A percentile compares a stretch with the other conserved stretches of the same genome.
Evolutionary conservation across 2,888 invertebrate genomes (phyloP).

Genomic region (Tiliacea citrago): DNA sequence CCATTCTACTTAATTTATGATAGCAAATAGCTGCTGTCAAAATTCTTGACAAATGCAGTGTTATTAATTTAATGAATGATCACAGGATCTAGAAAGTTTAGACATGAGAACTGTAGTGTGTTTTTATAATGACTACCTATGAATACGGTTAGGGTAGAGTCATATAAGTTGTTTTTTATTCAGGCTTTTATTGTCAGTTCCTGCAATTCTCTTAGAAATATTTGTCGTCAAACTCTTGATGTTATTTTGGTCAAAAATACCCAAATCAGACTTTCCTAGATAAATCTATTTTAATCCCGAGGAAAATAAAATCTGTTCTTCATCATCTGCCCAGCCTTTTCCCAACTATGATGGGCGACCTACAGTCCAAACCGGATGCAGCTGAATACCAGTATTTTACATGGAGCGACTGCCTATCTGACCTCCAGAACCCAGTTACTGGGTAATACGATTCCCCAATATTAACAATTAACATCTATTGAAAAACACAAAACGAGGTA

Average conservation of each 20-base stretch:
- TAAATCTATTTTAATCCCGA: too few species aligned
- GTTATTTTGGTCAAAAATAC: background rate
- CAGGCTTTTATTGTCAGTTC: too few species aligned
- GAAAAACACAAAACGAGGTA: background rate
- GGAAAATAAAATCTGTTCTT: too few species aligned
- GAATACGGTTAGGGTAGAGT: conserved; percentile 10
- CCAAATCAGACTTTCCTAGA: background rate
- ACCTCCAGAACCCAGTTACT: too few species aligned
- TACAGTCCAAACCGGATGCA: too few species aligned
- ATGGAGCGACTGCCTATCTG: too few species aligned
- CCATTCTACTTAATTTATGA: too few species aligned
- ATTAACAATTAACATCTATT: background rate
- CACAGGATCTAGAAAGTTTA: conserved; percentile 13
- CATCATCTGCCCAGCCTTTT: too few species aligned
- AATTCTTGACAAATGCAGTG: conserved; percentile 17
- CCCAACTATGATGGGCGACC: too few species aligned
- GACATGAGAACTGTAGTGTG: conserved; percentile 25
- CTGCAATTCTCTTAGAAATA: background rate
- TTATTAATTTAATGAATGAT: conserved; percentile 4
- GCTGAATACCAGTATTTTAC: too few species aligned
- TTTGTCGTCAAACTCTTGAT: background rate
- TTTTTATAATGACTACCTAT: conserved; percentile 13
- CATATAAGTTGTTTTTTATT: background rate
- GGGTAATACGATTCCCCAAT: too few species aligned
- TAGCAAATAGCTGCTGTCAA: conserved; percentile 24